Percentiles rank a stretch among this genome's conserved stretches.
phyloP scores from a whole-genome alignment of 2,797 vertebrate genomes.

The Hylomyscus alleni region DNA sequence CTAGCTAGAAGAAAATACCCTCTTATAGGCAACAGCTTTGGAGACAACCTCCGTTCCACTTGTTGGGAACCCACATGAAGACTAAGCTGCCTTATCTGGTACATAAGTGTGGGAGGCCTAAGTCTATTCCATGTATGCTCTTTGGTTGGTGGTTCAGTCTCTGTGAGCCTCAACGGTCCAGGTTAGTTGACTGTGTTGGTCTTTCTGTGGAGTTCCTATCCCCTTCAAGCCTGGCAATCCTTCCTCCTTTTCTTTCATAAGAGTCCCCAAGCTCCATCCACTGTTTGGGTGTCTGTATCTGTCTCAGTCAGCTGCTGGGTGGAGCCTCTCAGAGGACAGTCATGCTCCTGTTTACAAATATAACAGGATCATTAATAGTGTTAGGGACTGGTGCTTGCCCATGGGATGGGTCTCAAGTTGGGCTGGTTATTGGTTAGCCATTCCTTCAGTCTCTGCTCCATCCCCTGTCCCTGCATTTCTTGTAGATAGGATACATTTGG shows the following conservation, averaged over 20 bases:
- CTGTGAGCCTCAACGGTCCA: not conserved
- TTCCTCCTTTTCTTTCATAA: not conserved
- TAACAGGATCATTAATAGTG: not conserved
- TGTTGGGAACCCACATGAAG: not conserved
- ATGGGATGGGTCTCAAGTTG: not conserved
- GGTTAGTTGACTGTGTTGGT: not conserved
- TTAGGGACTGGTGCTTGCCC: not conserved
- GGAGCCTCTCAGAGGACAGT: not conserved
- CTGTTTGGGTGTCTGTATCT: not conserved
- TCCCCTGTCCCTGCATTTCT: not conserved
- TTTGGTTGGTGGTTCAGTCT: not conserved
- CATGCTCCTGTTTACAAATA: not conserved
- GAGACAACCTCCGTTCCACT: rapidly evolving
- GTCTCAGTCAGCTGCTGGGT: not conserved
- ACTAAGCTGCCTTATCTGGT: not conserved
- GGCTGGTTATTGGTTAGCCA: not conserved
- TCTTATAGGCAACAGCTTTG: not conserved
- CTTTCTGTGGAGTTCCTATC: not conserved
- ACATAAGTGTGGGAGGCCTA: not conserved
- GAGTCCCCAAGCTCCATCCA: not conserved
- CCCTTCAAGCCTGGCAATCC: not conserved
- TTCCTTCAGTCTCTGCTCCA: not conserved
- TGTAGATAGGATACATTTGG: not conserved
- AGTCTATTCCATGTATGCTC: not conserved
- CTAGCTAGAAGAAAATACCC: not conserved